Base-by-base conservation (phyloP, 2,113 vertebrate genomes). In the Hydrochoerus hydrochaeris region DNA sequence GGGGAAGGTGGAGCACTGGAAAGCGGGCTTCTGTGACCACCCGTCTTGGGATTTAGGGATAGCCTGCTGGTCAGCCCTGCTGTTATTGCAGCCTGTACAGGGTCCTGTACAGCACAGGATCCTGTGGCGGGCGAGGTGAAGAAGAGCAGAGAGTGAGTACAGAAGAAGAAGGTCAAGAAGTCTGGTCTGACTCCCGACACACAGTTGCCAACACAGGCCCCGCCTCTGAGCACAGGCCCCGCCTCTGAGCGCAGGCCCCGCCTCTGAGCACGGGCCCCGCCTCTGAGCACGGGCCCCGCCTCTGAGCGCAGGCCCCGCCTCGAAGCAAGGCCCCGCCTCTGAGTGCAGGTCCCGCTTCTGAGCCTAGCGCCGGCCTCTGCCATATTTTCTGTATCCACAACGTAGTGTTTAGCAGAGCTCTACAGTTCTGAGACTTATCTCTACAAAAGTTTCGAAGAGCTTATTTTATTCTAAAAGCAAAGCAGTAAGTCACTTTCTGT, bases 81-180 rank as follows among this genome's bases (percentile, higher is more conserved):
- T 22, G 8, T 85, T 58, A 49, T 8, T 12, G 14, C 41, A 26
- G 7, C 73, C 71, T 69, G 32, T 14, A 49, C 88, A 99, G 99
- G 98, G 97, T 96, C 13, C 98, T 5, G 54, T 57, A 98, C 54
- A 57, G 0, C 98, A 99, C 93, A 99, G 98, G 96, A 98, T 98
- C 0, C 58, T 98, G 88, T 99, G 99, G 89, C 99, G 99, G 4
- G 98, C 91, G 98, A 99, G 0, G 98, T 81, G 65, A 99, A 99
- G 98, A 99, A 99, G 94, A 99, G 99, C 91, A 98, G 99, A 52
- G 99, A 99, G 85, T 99, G 99, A 99, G 99, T 99, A 95, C 71
- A 99, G 26, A 99, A 99, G 98, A 99, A 99, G 98, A 99, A 99
- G 98, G 99, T 99, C 97, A 99, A 98, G 99, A 99, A 0, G 99